These are phyloP conservation scores for Macaria notata DNA, from an alignment of 2,888 invertebrate species.

Conservation along the genomic window DNA sequence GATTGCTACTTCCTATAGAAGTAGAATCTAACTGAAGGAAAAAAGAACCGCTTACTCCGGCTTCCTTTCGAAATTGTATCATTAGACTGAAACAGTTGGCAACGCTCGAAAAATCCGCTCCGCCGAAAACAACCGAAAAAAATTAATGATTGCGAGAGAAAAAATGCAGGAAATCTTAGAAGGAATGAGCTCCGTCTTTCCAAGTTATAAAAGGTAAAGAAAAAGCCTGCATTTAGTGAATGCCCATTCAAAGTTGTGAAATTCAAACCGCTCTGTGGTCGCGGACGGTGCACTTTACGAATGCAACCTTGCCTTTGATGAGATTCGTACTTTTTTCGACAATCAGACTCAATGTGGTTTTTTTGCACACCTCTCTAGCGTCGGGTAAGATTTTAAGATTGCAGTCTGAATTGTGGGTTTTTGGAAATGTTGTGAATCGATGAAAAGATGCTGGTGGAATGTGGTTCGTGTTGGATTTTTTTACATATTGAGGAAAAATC, in stretches of 20 bases:
- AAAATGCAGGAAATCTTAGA: slow-evolving; percentile 58
- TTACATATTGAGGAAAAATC: background rate
- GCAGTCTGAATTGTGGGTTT: slow-evolving; percentile 36
- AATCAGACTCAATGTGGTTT: slow-evolving; percentile 63
- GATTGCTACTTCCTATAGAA: too few species aligned
- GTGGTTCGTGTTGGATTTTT: background rate
- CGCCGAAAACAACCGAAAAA: slow-evolving; percentile 47
- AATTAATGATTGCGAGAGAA: slow-evolving; percentile 62
- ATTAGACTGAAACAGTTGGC: slow-evolving; percentile 35
- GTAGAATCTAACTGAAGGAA: too few species aligned
- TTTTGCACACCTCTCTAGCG: slow-evolving; percentile 42
- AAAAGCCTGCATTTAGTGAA: slow-evolving; percentile 76
- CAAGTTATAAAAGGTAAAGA: slow-evolving; percentile 73
- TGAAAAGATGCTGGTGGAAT: slow-evolving; percentile 9
- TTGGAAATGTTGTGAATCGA: slow-evolving; percentile 30
- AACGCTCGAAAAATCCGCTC: slow-evolving; percentile 35
- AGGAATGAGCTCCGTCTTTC: slow-evolving; percentile 73
- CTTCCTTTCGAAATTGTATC: slow-evolving; percentile 20
- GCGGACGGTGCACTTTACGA: slow-evolving; percentile 67
- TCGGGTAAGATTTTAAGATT: slow-evolving; percentile 42
- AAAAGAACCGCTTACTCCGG: too few species aligned
- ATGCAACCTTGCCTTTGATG: slow-evolving; percentile 71
- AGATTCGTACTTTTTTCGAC: slow-evolving; percentile 70
- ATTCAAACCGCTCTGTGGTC: slow-evolving; percentile 65
- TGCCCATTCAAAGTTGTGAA: slow-evolving; percentile 71